These are phyloP conservation scores for Myotis pilosus DNA, from an alignment of 2,797 vertebrate genomes.

Conservation along the genomic window DNA sequence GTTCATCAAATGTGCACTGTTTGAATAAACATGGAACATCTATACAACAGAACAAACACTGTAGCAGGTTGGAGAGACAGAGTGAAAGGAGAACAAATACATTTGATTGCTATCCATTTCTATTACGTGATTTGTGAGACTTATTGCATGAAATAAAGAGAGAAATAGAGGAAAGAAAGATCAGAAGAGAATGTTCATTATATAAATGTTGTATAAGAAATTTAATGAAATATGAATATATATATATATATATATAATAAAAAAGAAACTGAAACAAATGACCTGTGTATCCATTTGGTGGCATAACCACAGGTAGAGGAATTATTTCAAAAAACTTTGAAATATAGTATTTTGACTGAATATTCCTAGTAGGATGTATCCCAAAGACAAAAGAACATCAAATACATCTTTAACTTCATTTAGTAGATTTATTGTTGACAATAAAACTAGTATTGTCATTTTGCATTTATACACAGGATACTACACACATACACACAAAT, in stretches of 20 bases:
- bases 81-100: neutral
- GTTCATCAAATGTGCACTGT: neutral
- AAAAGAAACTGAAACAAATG: conserved; percentile 12
- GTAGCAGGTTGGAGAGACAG: neutral
- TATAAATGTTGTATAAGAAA: neutral
- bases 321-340: conserved; percentile 41
- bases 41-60: neutral
- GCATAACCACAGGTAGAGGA: neutral
- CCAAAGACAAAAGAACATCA: conserved; percentile 24
- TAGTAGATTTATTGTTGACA: neutral
- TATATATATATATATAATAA: neutral
- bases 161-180: neutral
- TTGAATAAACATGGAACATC: neutral
- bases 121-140: neutral
- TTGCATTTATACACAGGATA: neutral
- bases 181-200: neutral
- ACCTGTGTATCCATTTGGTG: neutral
- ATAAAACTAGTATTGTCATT: neutral
- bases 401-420: conserved; percentile 9
- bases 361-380: neutral
- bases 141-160: neutral
- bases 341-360: neutral
- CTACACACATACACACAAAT: neutral
- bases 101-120: neutral
- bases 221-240: neutral